phyloP scores from a whole-genome alignment of 2,113 vertebrate species.

The Dryoscopus gambensis region DNA sequence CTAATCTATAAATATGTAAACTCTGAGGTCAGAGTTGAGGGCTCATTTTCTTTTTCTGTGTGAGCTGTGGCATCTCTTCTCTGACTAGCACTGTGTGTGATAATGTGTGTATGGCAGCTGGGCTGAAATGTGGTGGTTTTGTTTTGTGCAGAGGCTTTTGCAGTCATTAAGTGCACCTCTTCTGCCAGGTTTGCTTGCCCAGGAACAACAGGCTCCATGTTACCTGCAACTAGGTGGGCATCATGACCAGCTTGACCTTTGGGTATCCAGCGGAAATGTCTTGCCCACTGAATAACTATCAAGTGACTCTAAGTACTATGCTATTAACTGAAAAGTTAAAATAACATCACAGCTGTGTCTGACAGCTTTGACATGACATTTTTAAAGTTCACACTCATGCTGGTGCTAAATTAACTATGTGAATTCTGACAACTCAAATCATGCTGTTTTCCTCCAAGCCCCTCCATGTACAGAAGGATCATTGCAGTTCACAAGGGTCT shows the following conservation, averaged over 20 bases:
- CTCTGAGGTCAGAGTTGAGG: neutral
- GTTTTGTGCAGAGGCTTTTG: neutral
- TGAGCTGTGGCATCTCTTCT: neutral
- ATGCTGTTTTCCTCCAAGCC: neutral
- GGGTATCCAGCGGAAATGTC: neutral
- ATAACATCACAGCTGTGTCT: neutral
- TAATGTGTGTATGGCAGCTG: neutral
- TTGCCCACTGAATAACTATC: neutral
- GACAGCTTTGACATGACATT: neutral
- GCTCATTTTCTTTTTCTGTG: neutral
- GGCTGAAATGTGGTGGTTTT: neutral
- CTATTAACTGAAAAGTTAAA: neutral
- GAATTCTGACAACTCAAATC: neutral
- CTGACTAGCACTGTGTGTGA: too few species aligned
- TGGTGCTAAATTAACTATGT: neutral
- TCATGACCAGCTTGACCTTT: neutral
- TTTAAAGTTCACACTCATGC: neutral
- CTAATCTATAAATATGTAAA: neutral
- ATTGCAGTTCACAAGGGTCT: neutral
- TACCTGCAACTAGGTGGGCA: too few species aligned
- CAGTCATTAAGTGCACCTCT: accelerated
- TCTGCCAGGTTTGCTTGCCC: neutral
- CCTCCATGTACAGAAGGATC: neutral
- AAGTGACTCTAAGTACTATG: neutral
- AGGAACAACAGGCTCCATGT: neutral